phyloP scores from a whole-genome alignment of 1,140 invertebrate species.

The Drosophila tani region DNA sequence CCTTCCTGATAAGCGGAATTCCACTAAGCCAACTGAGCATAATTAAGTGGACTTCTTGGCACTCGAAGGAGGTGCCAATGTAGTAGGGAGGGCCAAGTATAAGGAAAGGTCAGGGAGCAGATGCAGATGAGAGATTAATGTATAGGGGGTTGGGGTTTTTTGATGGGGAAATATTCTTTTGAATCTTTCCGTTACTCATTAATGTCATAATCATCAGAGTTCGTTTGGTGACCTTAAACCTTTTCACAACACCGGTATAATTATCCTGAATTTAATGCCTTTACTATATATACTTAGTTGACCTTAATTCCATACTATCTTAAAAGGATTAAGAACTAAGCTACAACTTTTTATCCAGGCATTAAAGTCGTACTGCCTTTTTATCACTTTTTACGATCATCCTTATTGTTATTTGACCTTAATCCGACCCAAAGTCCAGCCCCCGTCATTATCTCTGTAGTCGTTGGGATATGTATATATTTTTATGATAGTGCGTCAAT shows the following conservation, averaged over 20 bases:
- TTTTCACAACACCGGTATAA: not conserved
- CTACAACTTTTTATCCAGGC: not conserved
- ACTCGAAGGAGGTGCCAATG: conserved; percentile 21
- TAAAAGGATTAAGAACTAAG: not conserved
- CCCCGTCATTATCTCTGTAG: conserved; percentile 29
- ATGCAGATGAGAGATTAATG: conserved; percentile 21
- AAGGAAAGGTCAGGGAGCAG: conserved; percentile 37
- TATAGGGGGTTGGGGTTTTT: not conserved
- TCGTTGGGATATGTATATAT: conserved; percentile 14
- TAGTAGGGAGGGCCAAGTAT: not conserved
- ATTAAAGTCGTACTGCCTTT: conserved; percentile 1
- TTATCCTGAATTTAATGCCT: not conserved
- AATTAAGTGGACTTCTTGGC: conserved; percentile 48
- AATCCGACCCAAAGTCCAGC: conserved; percentile 51
- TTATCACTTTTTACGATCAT: conserved; percentile 22
- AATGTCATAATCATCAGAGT: not conserved
- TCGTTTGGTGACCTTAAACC: not conserved
- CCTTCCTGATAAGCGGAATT: conserved; percentile 66
- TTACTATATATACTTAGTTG: not conserved
- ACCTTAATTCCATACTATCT: not conserved
- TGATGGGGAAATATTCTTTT: not conserved
- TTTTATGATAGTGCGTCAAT: conserved; percentile 51
- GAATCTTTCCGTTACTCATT: not conserved
- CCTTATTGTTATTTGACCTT: conserved; percentile 49
- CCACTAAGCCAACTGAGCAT: conserved; percentile 31